Evolutionary conservation across 2,113 vertebrate species (phyloP).

Genomic region (Pollimyrus isidori): DNA sequence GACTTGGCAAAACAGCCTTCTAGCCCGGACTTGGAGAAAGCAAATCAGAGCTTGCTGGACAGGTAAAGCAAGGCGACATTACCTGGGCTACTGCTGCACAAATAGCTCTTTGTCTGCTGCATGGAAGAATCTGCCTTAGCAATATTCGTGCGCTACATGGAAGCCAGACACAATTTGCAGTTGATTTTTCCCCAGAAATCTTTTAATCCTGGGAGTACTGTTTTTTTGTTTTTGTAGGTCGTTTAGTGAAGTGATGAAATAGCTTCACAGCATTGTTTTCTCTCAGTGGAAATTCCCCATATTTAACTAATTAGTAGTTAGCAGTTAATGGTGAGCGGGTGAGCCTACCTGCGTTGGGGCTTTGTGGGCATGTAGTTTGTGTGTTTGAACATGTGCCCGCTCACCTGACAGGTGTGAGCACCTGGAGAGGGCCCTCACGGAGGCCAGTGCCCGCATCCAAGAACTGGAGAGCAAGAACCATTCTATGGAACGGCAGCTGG

Average conservation of each 20-base stretch:
- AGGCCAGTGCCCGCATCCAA: constrained; percentile 65
- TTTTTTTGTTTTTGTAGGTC: not conserved
- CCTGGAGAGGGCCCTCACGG: constrained; percentile 70
- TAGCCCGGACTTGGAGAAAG: constrained; percentile 64
- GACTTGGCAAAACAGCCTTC: constrained; percentile 58
- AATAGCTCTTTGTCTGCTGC: not conserved
- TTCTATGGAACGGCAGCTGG: constrained; percentile 76
- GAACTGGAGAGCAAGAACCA: constrained; percentile 77
- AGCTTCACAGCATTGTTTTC: not conserved
- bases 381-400: constrained; percentile 7
- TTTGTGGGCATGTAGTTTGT: not conserved
- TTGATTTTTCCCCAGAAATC: not conserved
- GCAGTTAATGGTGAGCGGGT: not conserved
- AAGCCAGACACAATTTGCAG: not conserved
- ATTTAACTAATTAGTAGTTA: not conserved
- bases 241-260: not conserved
- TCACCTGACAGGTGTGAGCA: constrained; percentile 68
- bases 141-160: not conserved
- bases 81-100: not conserved
- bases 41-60: constrained; percentile 69
- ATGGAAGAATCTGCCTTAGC: not conserved
- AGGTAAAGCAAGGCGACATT: constrained; percentile 52
- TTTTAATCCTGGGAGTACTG: not conserved
- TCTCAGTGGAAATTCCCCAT: not conserved
- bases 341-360: not conserved